A percentile compares a stretch with the other conserved stretches of the same genome.
Evolutionary conservation across 2,113 vertebrate genomes (phyloP).

Genomic region (Lampris incognitus): DNA sequence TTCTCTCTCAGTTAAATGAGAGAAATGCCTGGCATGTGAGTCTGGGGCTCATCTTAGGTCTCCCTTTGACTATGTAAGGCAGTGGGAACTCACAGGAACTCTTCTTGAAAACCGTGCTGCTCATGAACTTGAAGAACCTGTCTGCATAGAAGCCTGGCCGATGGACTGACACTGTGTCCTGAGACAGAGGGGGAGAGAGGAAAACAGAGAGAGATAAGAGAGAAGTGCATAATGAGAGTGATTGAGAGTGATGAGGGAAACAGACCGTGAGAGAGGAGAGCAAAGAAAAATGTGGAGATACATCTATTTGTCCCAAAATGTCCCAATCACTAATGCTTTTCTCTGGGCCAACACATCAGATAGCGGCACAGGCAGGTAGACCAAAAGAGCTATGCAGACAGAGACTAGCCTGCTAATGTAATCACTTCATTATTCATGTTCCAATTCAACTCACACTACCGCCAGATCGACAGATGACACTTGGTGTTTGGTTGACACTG

Average conservation of each 20-base stretch:
- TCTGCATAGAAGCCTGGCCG: conserved; percentile 97
- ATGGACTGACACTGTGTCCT: conserved; percentile 98
- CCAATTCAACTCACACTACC: conserved; percentile 44
- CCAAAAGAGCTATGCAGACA: conserved; percentile 19
- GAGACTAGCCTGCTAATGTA: conserved; percentile 7
- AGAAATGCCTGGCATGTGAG: conserved; percentile 31
- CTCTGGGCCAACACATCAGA: conserved; percentile 36
- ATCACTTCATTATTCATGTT: conserved; percentile 69
- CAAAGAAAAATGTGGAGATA: conserved; percentile 40
- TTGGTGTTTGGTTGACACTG: conserved; percentile 62
- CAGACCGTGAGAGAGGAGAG: conserved; percentile 37
- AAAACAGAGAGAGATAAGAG: neutral
- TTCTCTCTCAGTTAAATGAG: conserved; percentile 22
- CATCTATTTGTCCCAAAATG: conserved; percentile 17
- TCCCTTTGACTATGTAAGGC: conserved; percentile 67
- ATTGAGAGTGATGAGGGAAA: conserved; percentile 58
- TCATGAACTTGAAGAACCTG: conserved; percentile 99
- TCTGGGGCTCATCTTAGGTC: conserved; percentile 17
- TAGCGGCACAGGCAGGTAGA: conserved; percentile 16
- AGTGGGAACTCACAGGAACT: conserved; percentile 90
- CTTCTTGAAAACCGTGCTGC: conserved; percentile 93
- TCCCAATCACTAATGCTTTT: conserved; percentile 27
- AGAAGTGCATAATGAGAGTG: too few relatives aligned
- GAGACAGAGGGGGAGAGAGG: conserved; percentile 39
- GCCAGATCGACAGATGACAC: conserved; percentile 70